Conservation (phyloP, 2,113 vertebrate genomes). For the Neoarius graeffei region DNA sequence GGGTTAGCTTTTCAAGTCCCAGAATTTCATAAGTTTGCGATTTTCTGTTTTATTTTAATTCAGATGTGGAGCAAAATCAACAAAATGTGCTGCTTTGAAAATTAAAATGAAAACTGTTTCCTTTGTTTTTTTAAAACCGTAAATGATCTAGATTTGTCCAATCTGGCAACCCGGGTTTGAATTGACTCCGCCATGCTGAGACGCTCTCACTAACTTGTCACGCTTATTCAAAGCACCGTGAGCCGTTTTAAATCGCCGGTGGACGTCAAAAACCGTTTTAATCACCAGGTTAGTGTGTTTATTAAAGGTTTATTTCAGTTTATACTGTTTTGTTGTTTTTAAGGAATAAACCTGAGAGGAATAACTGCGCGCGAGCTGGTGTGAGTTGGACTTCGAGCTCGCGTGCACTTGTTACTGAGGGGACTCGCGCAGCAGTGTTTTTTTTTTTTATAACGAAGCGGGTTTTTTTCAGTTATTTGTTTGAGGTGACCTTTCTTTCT, state of each 20-base stretch:
- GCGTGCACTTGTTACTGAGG: constrained; percentile 12
- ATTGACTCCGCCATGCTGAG: constrained; percentile 27
- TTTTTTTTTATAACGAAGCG: background rate
- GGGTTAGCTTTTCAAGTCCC: background rate
- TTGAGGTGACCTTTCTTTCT: too few relatives aligned
- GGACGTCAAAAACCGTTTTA: background rate
- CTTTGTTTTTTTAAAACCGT: background rate
- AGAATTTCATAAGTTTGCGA: background rate
- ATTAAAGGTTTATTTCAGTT: background rate
- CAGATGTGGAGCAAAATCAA: background rate
- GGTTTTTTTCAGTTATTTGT: background rate
- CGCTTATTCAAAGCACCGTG: background rate
- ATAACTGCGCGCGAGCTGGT: background rate
- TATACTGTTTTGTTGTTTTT: background rate
- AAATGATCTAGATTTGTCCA: background rate
- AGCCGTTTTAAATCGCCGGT: constrained; percentile 6
- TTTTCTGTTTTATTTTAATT: background rate
- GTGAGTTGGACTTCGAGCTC: background rate
- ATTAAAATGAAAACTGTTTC: background rate
- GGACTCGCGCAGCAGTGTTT: background rate
- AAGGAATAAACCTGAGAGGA: background rate
- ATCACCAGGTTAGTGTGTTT: constrained; percentile 7
- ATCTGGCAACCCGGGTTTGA: constrained; percentile 32
- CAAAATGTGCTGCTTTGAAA: background rate
- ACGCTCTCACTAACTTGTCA: constrained; percentile 6